Evolutionary conservation across 2,113 vertebrate genomes (phyloP), one percentile per base, ranked within the genome.

Genomic region (Lagopus muta): DNA sequence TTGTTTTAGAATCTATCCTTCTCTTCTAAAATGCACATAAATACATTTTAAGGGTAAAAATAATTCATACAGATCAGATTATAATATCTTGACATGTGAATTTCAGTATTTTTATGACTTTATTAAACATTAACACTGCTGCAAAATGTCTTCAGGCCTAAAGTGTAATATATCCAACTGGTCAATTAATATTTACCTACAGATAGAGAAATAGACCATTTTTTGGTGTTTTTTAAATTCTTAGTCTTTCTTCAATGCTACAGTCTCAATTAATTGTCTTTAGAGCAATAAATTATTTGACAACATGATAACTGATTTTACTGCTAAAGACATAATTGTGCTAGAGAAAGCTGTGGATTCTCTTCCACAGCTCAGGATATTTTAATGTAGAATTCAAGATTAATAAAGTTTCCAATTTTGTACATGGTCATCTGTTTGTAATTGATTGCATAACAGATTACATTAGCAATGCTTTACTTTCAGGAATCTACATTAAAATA

Each of bases 141-240:
- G 22, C 5, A 38, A 55, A 57, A 72, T 88, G 10, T 42, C 10
- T 57, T 86, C 32, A 69, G 4, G 11, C 43, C 5, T 80, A 30
- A 10, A 42, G 3, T 28, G 14, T n/a, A 36, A 25, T 22, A 21
- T 2, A 50, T 8, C n/a, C 3, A 1, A 24, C n/a, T 47, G n/a
- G 36, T 21, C n/a, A 58, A 19, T 57, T 28, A 22, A 8, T 66
- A 58, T 66, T 82, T 79, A 38, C 22, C 78, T 43, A 20, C 24
- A 42, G 13, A 43, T 36, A 13, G 8, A 1, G 43, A 21, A 28
- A 42, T 3, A 15, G 32, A 70, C 7, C 48, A 32, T 21, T 24
- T 47, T 75, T 57, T 14, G 25, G 27, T 48, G 11, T n/a, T 55
- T 75, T 19, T 60, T 57, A 52, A 13, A 14, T 60, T 71, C 36